Percentiles rank a stretch among this genome's conserved stretches.
phyloP scores from a whole-genome alignment of 2,113 vertebrate species.

The Hippocampus zosterae region DNA sequence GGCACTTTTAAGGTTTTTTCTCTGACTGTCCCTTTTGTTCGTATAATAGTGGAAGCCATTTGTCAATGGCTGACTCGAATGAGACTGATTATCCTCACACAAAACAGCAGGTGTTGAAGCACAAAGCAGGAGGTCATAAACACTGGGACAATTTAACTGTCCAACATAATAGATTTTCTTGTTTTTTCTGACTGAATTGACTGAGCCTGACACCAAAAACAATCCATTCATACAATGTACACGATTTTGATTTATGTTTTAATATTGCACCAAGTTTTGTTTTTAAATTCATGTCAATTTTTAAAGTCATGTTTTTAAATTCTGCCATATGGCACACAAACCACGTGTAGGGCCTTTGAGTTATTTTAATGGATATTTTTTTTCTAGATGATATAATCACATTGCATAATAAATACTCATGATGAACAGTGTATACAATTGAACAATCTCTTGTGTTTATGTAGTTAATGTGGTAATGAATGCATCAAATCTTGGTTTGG shows the following conservation, averaged over 20 bases:
- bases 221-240: not conserved
- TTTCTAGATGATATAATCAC: not conserved
- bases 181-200: constrained; percentile 23
- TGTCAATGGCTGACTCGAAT: constrained; percentile 11
- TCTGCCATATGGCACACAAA: constrained; percentile 26
- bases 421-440: constrained; percentile 5
- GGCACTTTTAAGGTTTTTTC: not conserved
- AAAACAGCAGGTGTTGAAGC: constrained; percentile 31
- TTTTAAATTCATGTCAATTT: too few relatives aligned
- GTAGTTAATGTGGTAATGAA: too few relatives aligned
- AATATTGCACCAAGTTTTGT: not conserved
- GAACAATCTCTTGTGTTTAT: constrained; percentile 12
- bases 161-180: constrained; percentile 36
- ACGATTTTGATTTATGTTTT: not conserved
- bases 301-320: not conserved
- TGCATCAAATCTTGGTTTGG: constrained; percentile 3
- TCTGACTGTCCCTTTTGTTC: constrained; percentile 2
- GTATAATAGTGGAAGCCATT: constrained; percentile 10
- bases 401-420: not conserved
- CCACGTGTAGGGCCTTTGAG: constrained; percentile 25
- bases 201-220: constrained; percentile 11
- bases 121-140: constrained; percentile 22
- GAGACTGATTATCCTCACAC: constrained; percentile 24
- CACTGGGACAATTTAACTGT: constrained; percentile 22
- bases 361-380: not conserved